Evolutionary conservation across 2,113 vertebrate genomes (phyloP), one percentile per base, ranked within the genome.

Genomic region (Columbina picui): DNA sequence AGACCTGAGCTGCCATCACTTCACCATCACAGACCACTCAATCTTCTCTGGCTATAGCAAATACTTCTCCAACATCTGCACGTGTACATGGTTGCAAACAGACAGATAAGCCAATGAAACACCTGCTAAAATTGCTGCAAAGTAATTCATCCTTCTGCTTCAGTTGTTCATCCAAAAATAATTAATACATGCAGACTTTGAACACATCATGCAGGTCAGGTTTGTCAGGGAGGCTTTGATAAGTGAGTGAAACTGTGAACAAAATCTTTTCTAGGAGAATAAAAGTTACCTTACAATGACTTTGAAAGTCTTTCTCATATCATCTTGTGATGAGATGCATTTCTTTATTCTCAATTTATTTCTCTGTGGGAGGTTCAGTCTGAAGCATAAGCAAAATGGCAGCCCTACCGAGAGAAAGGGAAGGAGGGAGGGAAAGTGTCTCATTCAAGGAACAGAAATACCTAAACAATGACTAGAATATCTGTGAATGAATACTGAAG

Each of bases 281-380:
- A 83, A 69, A 91, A 57, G 39, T 55, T 93, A 84, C 52, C n/a
- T 89, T 36, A 53, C 4, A 4, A n/a, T 52, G 41, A 85, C 75
- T 94, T 93, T 70, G 81, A 77, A 95, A 92, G 26, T 70, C 59
- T 56, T 67, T 94, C 61, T 85, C 23, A 3, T 63, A 56, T 57
- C 38, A 87, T 76, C 78, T 75, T 64, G 43, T 59, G 86, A 89
- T 81, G 77, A 96, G 74, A 57, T 41, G 67, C 18, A 80, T 87
- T 90, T 87, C 70, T 88, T 92, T 93, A 89, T 84, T 91, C 78
- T 73, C 88, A 86, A 34, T 92, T 93, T 95, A 81, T 75, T 94
- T 95, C 92, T 64, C 90, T 63, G 49, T 36, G 27, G 77, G 92
- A 87, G 36, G 36, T 75, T 56, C 29, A 47, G 56, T 67, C 34